Percentiles rank a stretch among this genome's conserved stretches.
These are phyloP conservation scores for Phainopepla nitens DNA, from an alignment of 2,113 vertebrate species.

Conservation along the genomic window DNA sequence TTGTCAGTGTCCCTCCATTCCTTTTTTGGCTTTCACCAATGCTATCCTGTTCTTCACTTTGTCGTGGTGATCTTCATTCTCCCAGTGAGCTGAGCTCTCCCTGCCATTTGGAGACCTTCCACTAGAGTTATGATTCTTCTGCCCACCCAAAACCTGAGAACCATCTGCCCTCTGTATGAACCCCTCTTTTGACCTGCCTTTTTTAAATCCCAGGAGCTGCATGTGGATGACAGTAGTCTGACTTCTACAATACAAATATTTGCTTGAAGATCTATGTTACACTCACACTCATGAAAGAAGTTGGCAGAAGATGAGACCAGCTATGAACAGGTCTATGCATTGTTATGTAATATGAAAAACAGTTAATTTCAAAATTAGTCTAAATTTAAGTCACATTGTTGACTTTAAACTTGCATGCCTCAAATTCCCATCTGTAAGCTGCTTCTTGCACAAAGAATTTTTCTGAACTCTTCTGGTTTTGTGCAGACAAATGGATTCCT, in stretches of 20 bases:
- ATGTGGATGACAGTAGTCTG: background rate
- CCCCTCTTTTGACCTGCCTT: background rate
- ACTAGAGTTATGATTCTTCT: background rate
- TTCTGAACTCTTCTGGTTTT: background rate
- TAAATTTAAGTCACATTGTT: background rate
- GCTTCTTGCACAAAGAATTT: background rate
- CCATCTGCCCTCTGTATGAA: background rate
- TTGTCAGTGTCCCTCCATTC: background rate
- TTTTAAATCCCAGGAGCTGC: background rate
- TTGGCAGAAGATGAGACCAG: background rate
- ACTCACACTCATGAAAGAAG: background rate
- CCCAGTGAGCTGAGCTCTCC: background rate
- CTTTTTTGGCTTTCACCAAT: background rate
- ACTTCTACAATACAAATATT: background rate
- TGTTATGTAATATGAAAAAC: rapidly evolving
- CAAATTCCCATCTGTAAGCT: background rate
- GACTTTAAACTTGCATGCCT: background rate
- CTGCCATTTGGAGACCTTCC: background rate
- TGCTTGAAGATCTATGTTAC: background rate
- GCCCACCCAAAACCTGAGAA: background rate
- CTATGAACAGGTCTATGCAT: rapidly evolving
- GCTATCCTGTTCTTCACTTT: background rate
- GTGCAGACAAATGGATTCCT: background rate
- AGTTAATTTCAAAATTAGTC: background rate
- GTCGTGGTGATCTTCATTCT: background rate